Conservation (phyloP, 2,888 invertebrate genomes). For the Agrilus cyanescens region DNA sequence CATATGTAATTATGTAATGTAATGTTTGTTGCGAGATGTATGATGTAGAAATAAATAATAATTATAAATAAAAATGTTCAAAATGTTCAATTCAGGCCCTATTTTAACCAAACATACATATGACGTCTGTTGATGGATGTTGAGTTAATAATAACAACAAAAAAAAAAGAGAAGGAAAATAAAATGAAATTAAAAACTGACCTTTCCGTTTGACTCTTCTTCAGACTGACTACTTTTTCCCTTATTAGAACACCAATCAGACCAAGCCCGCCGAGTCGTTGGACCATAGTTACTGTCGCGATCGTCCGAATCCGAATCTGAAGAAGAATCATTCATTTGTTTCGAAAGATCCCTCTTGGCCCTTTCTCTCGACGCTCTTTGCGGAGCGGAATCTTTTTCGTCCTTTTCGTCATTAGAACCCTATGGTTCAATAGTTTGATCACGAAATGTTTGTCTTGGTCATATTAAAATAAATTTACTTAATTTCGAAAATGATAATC, state of each 20-base stretch:
- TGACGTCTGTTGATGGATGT: too few species aligned
- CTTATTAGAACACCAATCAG: slow-evolving; percentile 54
- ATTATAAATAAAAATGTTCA: too few species aligned
- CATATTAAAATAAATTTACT: too few species aligned
- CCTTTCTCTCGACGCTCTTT: slow-evolving; percentile 34
- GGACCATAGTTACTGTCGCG: slow-evolving; percentile 44
- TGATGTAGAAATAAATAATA: too few species aligned
- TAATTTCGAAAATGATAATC: too few species aligned
- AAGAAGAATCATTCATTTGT: slow-evolving; percentile 36
- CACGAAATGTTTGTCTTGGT: too few species aligned
- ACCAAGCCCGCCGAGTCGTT: slow-evolving; percentile 65
- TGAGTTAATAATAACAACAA: too few species aligned
- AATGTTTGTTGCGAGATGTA: too few species aligned
- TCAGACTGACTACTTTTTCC: slow-evolving; percentile 51
- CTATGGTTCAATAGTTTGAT: neutral
- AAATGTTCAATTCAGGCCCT: too few species aligned
- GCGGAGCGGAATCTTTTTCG: neutral
- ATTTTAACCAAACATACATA: too few species aligned
- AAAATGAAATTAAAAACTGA: slow-evolving; percentile 9
- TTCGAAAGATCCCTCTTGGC: slow-evolving; percentile 42
- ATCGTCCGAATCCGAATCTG: slow-evolving; percentile 32
- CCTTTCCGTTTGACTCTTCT: slow-evolving; percentile 40
- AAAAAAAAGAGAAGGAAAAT: too few species aligned
- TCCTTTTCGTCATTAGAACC: neutral
- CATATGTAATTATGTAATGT: too few species aligned